Base-by-base conservation (phyloP, 2,888 invertebrate species). In the Patella depressa region DNA sequence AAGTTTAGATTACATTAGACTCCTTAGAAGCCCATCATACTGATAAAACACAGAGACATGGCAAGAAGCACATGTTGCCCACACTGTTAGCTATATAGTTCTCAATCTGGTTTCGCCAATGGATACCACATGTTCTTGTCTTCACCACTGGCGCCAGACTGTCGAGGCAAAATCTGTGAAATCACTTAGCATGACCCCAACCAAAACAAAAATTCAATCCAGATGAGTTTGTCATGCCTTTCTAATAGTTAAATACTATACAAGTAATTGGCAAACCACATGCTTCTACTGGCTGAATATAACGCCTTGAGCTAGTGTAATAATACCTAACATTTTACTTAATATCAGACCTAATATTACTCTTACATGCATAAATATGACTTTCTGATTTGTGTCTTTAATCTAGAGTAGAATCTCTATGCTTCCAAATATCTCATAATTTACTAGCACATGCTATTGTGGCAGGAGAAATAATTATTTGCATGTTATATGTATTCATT, bases 161-260 rank as follows among this genome's bases (percentile, higher is more conserved):
- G 82, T 78, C 82, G 75, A 75, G 71, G 24, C 71, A 73, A 74
- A 81, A 80, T 79, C 82, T 82, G 82, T 74, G 73, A 73, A 79
- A 82, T 76, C 82, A 74, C 78, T 82, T 73, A 71, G 19, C 71
- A 71, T 80, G 81, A 82, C 82, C 81, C 75, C 78, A 73, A 73
- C 77, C 72, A 74, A 77, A 80, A 80, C 79, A 73, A 76, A 82
- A 80, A 82, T 77, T 75, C 76, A 78, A 77, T 74, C 80, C 80
- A 80, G 75, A 79, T 82, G 82, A 77, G 78, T 80, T 79, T 78
- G 79, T 73, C 80, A 79, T 80, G 79, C 79, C 74, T 79, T 74
- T 76, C 79, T 82, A 80, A 82, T 82, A 78, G 77, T 79, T 82
- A 82, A 82, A 82, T 79, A 82, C 80, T 80, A 82, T 82, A 82